Base-by-base conservation (phyloP, 2,888 invertebrate genomes). In the Corbicula japonica region DNA sequence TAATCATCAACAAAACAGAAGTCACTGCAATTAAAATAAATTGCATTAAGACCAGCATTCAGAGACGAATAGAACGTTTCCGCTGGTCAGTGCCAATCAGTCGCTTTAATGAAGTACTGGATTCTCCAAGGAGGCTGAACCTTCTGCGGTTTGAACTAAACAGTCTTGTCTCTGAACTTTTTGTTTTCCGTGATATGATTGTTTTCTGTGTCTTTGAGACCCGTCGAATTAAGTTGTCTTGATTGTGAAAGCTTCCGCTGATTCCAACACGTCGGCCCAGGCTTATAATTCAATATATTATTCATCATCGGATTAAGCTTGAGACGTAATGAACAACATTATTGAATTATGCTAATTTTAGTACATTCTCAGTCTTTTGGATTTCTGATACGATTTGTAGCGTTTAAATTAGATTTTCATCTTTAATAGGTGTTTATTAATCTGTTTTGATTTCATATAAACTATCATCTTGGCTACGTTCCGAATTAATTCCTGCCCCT, bases 291-390 rank as follows among this genome's bases (percentile, higher is more conserved):
- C 56, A 72, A 76, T 80, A 62, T 72, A 44, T 63, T 56, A 52
- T 76, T 80, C 75, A 72, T 72, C 72, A 68, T 54, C 71, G 34
- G 54, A 60, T 75, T 68, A 58, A 72, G 72, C 26, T 46, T 52
- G 50, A 32, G 38, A 52, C 62, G 68, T 80, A 62, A 80, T 76
- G 72, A 80, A 68, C 68, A 23, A 41, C 28, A 30, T 62, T 62
- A 80, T 76, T 75, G 21, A 54, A 80, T 80, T 80, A 80, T 80
- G 80, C 71, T 76, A 80, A 80, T 66, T 18, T 38, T 26, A 21
- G 18, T 41, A 58, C 58, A 58, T 35, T 58, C 58, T 58, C 6
- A 58, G 35, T n/a, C 35, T 38, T 35, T 35, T 23, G 23, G 58
- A 35, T 58, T 58, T 35, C 21, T 26, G 35, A 58, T 23, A 58